Conservation (phyloP, 2,797 vertebrate species). For the Gymnothorax javanicus region DNA sequence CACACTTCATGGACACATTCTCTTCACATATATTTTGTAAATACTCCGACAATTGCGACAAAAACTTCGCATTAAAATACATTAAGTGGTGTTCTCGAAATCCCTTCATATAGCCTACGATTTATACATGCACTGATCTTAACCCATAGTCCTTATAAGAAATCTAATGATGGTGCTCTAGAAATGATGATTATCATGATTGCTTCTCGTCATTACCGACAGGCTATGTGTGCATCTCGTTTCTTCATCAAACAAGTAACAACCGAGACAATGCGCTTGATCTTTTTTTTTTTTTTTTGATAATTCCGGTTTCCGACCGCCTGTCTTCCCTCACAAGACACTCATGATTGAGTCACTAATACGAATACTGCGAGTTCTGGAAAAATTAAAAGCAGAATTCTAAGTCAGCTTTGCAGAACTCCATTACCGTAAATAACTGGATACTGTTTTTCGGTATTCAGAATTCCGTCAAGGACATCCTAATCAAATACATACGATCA, state of each 20-base stretch:
- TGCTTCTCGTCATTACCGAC: not conserved
- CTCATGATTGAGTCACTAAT: not conserved
- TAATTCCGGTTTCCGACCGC: not conserved
- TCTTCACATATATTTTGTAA: not conserved
- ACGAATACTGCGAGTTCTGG: not conserved
- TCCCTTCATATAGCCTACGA: not conserved
- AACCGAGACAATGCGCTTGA: not conserved
- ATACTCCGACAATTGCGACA: not conserved
- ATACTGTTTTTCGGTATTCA: not conserved
- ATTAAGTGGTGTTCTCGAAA: not conserved
- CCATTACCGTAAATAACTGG: too few relatives aligned
- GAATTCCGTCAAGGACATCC: too few relatives aligned
- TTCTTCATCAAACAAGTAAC: not conserved
- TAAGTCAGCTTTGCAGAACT: too few relatives aligned
- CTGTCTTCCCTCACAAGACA: not conserved
- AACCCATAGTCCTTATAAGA: not conserved
- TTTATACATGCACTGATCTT: not conserved
- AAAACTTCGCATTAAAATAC: not conserved
- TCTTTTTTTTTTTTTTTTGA: not conserved
- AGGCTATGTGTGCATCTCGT: not conserved
- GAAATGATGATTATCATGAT: not conserved
- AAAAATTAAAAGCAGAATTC: too few relatives aligned
- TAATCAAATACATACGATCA: too few relatives aligned
- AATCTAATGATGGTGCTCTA: not conserved
- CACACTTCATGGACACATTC: not conserved